Percentiles rank a stretch among this genome's conserved stretches.
Conservation (phyloP, 2,113 vertebrate genomes). For the Chionis minor region DNA sequence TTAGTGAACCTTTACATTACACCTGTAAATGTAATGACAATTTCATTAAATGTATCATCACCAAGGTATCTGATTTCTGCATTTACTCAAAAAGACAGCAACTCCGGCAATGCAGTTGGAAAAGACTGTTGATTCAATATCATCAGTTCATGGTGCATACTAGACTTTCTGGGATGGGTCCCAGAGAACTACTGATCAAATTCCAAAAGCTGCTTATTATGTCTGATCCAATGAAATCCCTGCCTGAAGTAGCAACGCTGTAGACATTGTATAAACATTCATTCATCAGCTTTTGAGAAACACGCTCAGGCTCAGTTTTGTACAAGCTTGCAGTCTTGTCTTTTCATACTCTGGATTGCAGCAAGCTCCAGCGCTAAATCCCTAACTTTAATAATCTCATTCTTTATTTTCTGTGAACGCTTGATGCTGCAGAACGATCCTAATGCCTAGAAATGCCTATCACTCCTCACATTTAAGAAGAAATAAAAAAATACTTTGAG, state of each 20-base stretch:
- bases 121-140: neutral
- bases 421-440: neutral
- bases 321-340: neutral
- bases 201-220: neutral
- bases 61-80: neutral
- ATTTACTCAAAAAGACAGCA: accelerated
- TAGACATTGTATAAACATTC: neutral
- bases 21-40: neutral
- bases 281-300: neutral
- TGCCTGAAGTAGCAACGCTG: neutral
- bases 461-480: neutral
- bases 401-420: neutral
- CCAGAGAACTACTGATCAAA: neutral
- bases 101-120: neutral
- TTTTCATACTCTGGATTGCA: neutral
- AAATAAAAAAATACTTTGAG: neutral
- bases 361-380: neutral
- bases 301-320: accelerated
- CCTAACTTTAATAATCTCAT: neutral
- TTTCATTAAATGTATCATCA: neutral
- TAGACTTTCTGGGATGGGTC: neutral
- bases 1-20: neutral
- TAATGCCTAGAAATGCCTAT: neutral
- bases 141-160: neutral
- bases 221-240: neutral